Conservation (phyloP, 2,113 vertebrate genomes). For the Petrocephalus microphthalmus region DNA sequence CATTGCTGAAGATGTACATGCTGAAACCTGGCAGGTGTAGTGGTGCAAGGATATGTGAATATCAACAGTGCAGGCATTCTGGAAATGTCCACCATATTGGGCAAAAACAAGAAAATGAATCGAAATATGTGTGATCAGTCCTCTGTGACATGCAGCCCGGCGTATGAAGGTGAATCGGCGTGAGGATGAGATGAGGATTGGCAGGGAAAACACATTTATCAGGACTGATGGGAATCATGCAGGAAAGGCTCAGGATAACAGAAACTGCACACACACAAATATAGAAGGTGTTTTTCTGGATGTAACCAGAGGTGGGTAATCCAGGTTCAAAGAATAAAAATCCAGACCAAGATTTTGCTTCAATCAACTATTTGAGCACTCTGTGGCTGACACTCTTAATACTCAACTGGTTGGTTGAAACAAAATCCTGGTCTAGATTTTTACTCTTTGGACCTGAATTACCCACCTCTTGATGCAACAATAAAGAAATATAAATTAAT, state of each 20-base stretch:
- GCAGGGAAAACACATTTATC: background rate
- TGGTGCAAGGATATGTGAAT: background rate
- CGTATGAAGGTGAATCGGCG: background rate
- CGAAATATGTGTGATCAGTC: background rate
- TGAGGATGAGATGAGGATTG: background rate
- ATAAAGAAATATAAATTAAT: background rate
- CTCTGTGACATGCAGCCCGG: background rate
- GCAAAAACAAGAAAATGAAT: background rate
- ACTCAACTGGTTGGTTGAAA: no score
- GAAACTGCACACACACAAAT: background rate
- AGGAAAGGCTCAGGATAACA: background rate
- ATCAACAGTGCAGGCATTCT: background rate
- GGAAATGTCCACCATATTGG: background rate
- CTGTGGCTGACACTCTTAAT: no score
- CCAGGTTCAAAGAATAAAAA: no score
- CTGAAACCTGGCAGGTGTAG: background rate
- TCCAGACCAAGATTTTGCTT: no score
- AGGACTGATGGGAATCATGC: background rate
- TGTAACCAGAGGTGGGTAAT: background rate
- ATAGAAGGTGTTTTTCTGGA: background rate
- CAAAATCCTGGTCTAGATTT: no score
- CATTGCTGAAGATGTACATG: background rate
- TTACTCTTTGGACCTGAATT: no score
- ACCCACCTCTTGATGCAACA: background rate
- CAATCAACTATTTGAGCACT: no score